A percentile compares a stretch with the other conserved stretches of the same genome.
Evolutionary conservation across 2,113 vertebrate species (phyloP).

Genomic region (Tetrax tetrax): DNA sequence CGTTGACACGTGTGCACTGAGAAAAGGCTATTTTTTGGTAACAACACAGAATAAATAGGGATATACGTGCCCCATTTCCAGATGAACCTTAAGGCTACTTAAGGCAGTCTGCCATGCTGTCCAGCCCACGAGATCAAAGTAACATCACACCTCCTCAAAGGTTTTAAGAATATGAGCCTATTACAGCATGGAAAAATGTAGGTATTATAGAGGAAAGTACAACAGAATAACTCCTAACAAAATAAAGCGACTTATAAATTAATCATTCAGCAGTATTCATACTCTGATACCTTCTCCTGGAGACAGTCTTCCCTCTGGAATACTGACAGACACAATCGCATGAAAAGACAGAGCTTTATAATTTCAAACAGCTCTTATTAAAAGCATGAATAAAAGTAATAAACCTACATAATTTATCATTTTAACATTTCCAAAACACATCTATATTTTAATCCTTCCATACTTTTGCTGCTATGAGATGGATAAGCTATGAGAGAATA

Average conservation of each 20-base stretch:
- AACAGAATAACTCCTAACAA: neutral
- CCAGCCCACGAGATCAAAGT: conserved; percentile 17
- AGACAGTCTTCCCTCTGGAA: conserved; percentile 4
- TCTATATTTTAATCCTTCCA: neutral
- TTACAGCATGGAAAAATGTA: neutral
- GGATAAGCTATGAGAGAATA: neutral
- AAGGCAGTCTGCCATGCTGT: neutral
- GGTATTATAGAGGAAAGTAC: neutral
- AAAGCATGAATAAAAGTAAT: neutral
- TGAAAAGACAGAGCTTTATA: neutral
- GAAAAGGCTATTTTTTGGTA: neutral
- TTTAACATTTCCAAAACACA: neutral
- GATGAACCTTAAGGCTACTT: neutral
- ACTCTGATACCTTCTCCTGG: neutral
- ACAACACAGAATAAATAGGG: neutral
- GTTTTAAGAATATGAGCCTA: neutral
- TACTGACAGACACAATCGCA: neutral
- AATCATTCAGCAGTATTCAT: conserved; percentile 34
- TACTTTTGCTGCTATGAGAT: neutral
- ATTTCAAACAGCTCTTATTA: neutral
- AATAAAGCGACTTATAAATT: conserved; percentile 29
- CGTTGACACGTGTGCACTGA: neutral
- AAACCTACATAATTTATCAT: neutral
- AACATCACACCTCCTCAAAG: neutral
- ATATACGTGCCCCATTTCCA: neutral